Evolutionary conservation across 2,888 invertebrate genomes (phyloP).

Genomic region (Macaria liturata): DNA sequence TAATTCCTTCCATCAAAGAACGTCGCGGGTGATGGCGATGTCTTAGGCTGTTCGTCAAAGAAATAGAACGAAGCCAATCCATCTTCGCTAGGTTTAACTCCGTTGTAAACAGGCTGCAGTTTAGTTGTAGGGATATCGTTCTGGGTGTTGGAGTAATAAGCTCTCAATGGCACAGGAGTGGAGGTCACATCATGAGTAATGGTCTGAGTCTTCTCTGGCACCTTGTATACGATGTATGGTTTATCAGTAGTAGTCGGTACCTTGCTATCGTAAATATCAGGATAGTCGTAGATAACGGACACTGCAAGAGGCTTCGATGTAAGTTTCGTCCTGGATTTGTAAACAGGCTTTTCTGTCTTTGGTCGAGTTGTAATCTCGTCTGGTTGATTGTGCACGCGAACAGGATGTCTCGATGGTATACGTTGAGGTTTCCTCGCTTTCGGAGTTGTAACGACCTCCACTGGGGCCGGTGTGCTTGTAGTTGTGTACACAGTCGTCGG

Average conservation of each 20-base stretch:
- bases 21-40: slow-evolving; percentile 81
- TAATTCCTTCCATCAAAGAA: slow-evolving; percentile 75
- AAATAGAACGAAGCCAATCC: slow-evolving; percentile 86
- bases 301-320: slow-evolving; percentile 77
- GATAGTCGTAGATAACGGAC: slow-evolving; percentile 77
- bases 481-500: slow-evolving; percentile 64
- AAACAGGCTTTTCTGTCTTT: slow-evolving; percentile 71
- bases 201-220: slow-evolving; percentile 67
- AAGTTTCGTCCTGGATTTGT: slow-evolving; percentile 75
- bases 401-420: slow-evolving; percentile 70
- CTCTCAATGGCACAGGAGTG: slow-evolving; percentile 85
- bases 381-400: slow-evolving; percentile 69
- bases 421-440: slow-evolving; percentile 68
- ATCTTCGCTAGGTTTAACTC: slow-evolving; percentile 64
- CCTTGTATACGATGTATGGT: slow-evolving; percentile 78
- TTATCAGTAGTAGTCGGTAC: slow-evolving; percentile 71
- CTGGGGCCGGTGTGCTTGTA: slow-evolving; percentile 54
- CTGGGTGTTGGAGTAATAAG: slow-evolving; percentile 83
- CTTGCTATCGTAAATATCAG: slow-evolving; percentile 70
- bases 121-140: slow-evolving; percentile 81
- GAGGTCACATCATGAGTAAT: slow-evolving; percentile 75
- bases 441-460: slow-evolving; percentile 68
- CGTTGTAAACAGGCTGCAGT: slow-evolving; percentile 73
- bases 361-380: slow-evolving; percentile 66
- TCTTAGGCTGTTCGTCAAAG: slow-evolving; percentile 85